phyloP scores from a whole-genome alignment of 1,140 invertebrate genomes.

The Drosophila kohkoa region DNA sequence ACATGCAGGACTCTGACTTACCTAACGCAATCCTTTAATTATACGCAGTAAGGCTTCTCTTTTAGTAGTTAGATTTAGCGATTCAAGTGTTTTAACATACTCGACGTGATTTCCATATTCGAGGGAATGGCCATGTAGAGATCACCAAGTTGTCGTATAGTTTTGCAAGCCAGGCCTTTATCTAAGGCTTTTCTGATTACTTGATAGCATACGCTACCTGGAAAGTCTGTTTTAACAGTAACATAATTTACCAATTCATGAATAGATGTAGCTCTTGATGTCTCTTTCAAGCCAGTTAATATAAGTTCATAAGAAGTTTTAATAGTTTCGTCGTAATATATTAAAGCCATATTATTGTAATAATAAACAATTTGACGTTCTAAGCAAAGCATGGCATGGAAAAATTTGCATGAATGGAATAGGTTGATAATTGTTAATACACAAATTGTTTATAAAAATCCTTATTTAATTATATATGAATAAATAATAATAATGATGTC shows the following conservation, averaged over 20 bases:
- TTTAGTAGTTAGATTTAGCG: too few species aligned
- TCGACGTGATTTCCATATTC: neutral
- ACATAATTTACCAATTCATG: conserved; percentile 22
- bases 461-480: neutral
- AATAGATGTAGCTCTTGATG: neutral
- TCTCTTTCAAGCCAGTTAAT: conserved; percentile 20
- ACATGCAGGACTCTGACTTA: neutral
- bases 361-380: neutral
- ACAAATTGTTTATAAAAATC: too few species aligned
- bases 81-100: neutral
- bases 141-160: conserved; percentile 23
- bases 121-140: conserved; percentile 31
- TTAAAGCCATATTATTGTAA: conserved; percentile 23
- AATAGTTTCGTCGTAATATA: conserved; percentile 44
- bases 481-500: too few species aligned
- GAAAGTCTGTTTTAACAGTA: conserved; percentile 28
- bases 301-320: conserved; percentile 30
- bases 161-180: conserved; percentile 27
- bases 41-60: too few species aligned
- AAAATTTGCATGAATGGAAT: too few species aligned
- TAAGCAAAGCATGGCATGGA: conserved; percentile 35
- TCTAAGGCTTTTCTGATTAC: conserved; percentile 39
- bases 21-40: neutral
- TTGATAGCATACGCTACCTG: conserved; percentile 44
- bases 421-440: too few species aligned